phyloP scores from a whole-genome alignment of 2,888 invertebrate genomes.

The Lepidochitona cinerea region DNA sequence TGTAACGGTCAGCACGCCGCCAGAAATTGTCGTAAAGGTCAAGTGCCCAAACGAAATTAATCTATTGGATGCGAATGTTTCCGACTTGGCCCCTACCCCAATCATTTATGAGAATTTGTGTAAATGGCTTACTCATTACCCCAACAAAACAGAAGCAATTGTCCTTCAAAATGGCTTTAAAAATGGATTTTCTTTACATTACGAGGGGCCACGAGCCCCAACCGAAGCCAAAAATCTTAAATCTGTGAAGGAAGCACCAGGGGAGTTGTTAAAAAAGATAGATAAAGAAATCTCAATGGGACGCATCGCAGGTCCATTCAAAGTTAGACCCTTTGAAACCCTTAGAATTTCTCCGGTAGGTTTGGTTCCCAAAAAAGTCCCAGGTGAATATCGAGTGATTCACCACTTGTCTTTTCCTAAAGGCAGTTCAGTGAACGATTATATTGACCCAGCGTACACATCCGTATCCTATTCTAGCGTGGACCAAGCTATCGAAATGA shows the following conservation, averaged over 20 bases:
- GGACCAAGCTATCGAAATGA: constrained; percentile 24
- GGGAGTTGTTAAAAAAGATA: neutral
- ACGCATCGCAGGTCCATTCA: too few relatives aligned
- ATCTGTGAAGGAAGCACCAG: neutral
- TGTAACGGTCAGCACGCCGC: too few relatives aligned
- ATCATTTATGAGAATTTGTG: neutral
- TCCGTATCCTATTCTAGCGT: constrained; percentile 25
- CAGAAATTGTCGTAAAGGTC: too few relatives aligned
- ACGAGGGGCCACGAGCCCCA: too few relatives aligned
- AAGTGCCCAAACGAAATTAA: too few relatives aligned
- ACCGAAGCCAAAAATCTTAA: neutral
- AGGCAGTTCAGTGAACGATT: constrained; percentile 21
- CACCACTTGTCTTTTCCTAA: constrained; percentile 18
- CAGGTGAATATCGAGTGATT: constrained; percentile 25
- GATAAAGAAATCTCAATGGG: too few relatives aligned
- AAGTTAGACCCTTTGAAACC: neutral
- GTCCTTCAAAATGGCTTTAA: neutral
- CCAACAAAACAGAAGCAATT: neutral
- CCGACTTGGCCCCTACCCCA: too few relatives aligned
- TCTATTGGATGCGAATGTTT: too few relatives aligned
- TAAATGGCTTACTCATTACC: neutral
- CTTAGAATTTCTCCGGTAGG: too few relatives aligned
- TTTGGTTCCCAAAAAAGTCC: too few relatives aligned
- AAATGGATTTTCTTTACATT: neutral
- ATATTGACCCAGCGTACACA: constrained; percentile 18